Base-by-base conservation (phyloP, 2,888 invertebrate species). In the Catonia carolina region DNA sequence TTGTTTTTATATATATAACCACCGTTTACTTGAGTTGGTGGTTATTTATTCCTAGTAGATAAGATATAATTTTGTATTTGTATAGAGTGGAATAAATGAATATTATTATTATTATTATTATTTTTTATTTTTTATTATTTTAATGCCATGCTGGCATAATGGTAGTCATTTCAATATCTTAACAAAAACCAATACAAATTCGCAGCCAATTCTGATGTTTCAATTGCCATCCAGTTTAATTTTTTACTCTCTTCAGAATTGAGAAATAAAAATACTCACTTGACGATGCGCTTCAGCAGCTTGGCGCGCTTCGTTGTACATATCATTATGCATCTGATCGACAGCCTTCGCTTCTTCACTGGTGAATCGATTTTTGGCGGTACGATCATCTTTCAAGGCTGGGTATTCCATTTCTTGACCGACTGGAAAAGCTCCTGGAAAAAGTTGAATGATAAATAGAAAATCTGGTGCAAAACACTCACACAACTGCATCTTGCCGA, bases 201-300 rank as follows among this genome's bases (percentile, higher is more conserved):
- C 20, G 12, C 2, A 20, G 14, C n/a, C 8, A 45, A 23, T 20
- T 8, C 8, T 20, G 31, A 53, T 2, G 15, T 15, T 15, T 23
- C 12, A 3, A 48, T 31, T 36, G n/a, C n/a, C n/a, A 33, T 33
- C 8, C 12, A 8, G 8, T 33, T 8, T 12, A 33, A 10, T 12
- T 10, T 10, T 10, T 10, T 33, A 33, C 8, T 33, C 35, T 12
- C 35, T 33, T 33, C 8, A n/a, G n/a, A n/a, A n/a, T n/a, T n/a
- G n/a, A n/a, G n/a, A 14, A 41, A 14, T 8, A 31, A 22, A 15
- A 15, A 37, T 15, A 33, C 42, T 54, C 69, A 89, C 85, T 77
- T 94, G 94, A 75, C 99, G 83, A 73, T 99, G 99, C 42, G 95
- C 97, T 72, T 99, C 99, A 8, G 99, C 98, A 17, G 98, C 98